phyloP scores from a whole-genome alignment of 1,140 invertebrate genomes.

The Drosophila paulistorum region DNA sequence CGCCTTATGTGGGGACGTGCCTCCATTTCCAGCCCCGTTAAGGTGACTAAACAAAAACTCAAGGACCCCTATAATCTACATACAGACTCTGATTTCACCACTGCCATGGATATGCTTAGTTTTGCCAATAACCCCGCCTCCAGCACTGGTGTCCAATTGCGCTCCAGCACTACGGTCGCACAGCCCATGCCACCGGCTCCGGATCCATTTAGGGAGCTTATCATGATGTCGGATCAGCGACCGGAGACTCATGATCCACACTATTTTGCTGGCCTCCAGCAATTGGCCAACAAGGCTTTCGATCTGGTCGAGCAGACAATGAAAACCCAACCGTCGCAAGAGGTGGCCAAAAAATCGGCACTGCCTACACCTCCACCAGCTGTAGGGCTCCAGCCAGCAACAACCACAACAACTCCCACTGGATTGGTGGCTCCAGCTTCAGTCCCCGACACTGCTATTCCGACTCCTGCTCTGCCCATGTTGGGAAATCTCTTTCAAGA shows the following conservation, averaged over 20 bases:
- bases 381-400: background rate
- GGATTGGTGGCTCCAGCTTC: background rate
- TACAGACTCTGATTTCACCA: constrained; percentile 84
- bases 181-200: constrained; percentile 27
- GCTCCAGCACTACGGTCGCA: constrained; percentile 21
- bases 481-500: constrained; percentile 77
- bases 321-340: constrained; percentile 62
- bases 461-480: constrained; percentile 39
- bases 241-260: constrained; percentile 83
- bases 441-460: background rate
- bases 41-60: constrained; percentile 84
- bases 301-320: constrained; percentile 80
- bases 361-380: background rate
- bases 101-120: constrained; percentile 92
- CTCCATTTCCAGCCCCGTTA: constrained; percentile 93
- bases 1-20: constrained; percentile 94
- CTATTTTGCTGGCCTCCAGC: constrained; percentile 81
- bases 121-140: constrained; percentile 86
- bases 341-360: constrained; percentile 27
- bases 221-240: constrained; percentile 83
- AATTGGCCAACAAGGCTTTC: constrained; percentile 84
- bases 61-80: constrained; percentile 79
- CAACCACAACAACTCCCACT: too few species aligned
- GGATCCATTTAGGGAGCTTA: constrained; percentile 85
- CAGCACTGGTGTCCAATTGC: constrained; percentile 56